Base-by-base conservation (phyloP, 1,140 invertebrate species). In the Heliconius congener region DNA sequence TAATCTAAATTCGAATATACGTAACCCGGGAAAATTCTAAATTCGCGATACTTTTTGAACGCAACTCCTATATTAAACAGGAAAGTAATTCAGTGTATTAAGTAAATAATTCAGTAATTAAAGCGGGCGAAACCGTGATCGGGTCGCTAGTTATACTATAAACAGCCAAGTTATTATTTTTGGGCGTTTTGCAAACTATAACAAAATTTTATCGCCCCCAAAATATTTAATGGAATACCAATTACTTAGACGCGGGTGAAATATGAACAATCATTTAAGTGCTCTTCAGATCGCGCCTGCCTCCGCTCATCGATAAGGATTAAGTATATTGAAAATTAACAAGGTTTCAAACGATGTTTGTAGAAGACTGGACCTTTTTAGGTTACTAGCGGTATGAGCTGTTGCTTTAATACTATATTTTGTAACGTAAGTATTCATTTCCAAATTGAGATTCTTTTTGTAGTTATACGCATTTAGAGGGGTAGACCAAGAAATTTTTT, bases 241-340 rank as follows among this genome's bases (percentile, higher is more conserved):
- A 66, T 66, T 66, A 66, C 60, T 66, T 23, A 16, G 27, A 8
- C 60, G 27, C 60, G 9, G 57, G 50, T 57, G 23, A n/a, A 57
- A 57, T 57, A 57, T 57, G 55, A 57, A 23, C 57, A 60, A 8
- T 60, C 57, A 60, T 60, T 60, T 23, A 66, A 66, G 60, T 66
- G 60, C 60, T 66, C 23, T 66, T 66, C 23, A 66, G 27, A 66
- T 66, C 60, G 60, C 27, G 23, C 57, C 27, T 60, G 57, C 27
- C 60, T 30, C 8, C 60, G 60, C 60, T 66, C 60, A 30, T 66
- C 60, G 13, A 66, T 23, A 66, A 66, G 60, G 60, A 66, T 66
- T 66, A 66, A 66, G 60, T 66, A 66, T 30, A 66, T 66, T 66
- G 60, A 66, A 66, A 66, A 30, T 66, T 66, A 30, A 66, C 60